Evolutionary conservation across 23 tunicate species (phyloP).

Genomic region (Styela clava): DNA sequence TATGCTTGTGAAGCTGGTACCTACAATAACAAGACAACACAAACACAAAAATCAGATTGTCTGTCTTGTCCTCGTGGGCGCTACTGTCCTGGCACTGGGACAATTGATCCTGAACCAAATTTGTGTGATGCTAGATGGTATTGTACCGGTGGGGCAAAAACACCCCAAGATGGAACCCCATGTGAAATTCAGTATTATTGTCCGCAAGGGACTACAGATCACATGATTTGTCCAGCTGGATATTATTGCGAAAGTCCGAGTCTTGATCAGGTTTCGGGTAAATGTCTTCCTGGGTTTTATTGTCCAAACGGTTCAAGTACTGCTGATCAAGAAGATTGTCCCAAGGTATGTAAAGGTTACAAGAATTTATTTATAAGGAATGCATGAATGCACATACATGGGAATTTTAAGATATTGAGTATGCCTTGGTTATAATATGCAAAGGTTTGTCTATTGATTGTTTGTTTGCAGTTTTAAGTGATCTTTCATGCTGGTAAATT

Average conservation of each 20-base stretch:
- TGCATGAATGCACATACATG: no score
- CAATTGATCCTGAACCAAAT: slow-evolving; percentile 41
- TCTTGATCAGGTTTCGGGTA: slow-evolving; percentile 7
- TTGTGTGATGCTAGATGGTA: slow-evolving; percentile 72
- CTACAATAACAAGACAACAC: slow-evolving; percentile 66
- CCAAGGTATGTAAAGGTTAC: slow-evolving; percentile 23
- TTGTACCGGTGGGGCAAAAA: slow-evolving; percentile 64
- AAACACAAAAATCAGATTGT: slow-evolving; percentile 24
- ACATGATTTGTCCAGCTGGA: slow-evolving; percentile 77
- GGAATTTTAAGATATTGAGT: no score
- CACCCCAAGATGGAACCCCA: slow-evolving; percentile 32
- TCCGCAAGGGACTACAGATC: slow-evolving; percentile 67
- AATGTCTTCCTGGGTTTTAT: slow-evolving; percentile 24
- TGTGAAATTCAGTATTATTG: slow-evolving; percentile 80
- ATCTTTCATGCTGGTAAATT: no score
- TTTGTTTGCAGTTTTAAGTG: no score
- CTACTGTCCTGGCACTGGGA: slow-evolving; percentile 54
- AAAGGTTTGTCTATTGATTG: no score
- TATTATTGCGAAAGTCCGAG: slow-evolving; percentile 32
- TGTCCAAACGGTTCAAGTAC: slow-evolving; percentile 42
- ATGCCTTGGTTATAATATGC: no score
- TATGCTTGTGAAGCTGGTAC: slow-evolving; percentile 60
- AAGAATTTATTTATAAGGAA: no score
- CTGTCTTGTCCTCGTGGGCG: slow-evolving; percentile 60
- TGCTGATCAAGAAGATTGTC: slow-evolving; percentile 52